Evolutionary conservation across 2,888 invertebrate species (phyloP), one percentile per base, ranked within the genome.

Genomic region (Anorthoa munda): DNA sequence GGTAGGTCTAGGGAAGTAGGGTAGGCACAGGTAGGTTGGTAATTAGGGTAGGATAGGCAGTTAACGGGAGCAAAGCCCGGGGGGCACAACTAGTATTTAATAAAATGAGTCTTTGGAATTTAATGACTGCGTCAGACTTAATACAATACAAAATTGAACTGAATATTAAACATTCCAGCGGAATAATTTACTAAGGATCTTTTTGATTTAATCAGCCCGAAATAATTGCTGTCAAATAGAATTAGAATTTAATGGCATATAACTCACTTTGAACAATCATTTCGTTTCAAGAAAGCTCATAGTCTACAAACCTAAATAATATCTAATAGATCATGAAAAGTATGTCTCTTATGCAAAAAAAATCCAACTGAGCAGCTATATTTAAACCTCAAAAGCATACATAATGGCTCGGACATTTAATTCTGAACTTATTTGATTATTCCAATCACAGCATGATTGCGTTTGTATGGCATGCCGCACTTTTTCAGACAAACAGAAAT

Each of bases 371-470:
- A 26, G 15, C 53, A 55, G 39, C 4, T 45, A 17, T 31, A 17
- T 61, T 46, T 46, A 46, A 65, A 45, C 23, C 26, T 1, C 7
- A 18, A 66, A 61, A 60, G 0, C 17, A 21, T 0, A 26, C n/a
- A 15, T 17, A 45, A 67, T 5, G 15, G 21, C 2, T n/a, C 45
- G 17, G 21, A 56, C 12, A 50, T 78, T 56, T 39, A 39, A 61
- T 66, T 23, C 21, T 4, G 7, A 64, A 55, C 31, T 65, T 53
- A 66, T 77, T 82, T 55, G 11, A 65, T 61, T 26, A 67, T 61
- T 66, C 60, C 72, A 82, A 71, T 82, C 67, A 82, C 53, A 48
- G 26, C 31, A 67, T 9, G n/a, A 69, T 55, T 53, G 13, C 46
- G 56, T 79, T 79, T 76, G 46, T 55, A 63, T 51, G 31, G 15